Conservation (phyloP, 1,140 invertebrate species). For the Pseudomyrmex concolor region DNA sequence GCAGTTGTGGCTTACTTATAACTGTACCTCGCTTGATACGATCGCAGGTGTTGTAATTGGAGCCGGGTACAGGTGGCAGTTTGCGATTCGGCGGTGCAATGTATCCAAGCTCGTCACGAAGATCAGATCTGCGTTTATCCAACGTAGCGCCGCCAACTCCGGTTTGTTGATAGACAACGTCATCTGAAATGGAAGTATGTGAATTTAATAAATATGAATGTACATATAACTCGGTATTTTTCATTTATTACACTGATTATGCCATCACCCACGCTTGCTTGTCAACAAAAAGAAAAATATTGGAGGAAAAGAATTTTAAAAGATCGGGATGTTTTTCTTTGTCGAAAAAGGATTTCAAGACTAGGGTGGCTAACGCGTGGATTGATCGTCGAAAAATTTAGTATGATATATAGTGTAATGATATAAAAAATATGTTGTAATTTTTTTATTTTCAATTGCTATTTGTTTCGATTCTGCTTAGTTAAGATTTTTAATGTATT, state of each 20-base stretch:
- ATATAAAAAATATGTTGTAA: not conserved
- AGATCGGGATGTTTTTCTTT: not conserved
- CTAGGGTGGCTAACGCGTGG: conserved; percentile 62
- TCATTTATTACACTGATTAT: conserved; percentile 39
- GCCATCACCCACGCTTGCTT: conserved; percentile 59
- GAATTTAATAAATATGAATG: conserved; percentile 18
- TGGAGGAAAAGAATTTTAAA: not conserved
- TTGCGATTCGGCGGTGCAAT: conserved; percentile 96
- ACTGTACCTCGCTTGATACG: conserved; percentile 96
- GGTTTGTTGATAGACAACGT: conserved; percentile 95
- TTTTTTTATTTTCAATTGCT: not conserved
- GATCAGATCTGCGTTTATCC: conserved; percentile 93
- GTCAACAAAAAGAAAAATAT: conserved; percentile 20
- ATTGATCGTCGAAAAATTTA: conserved; percentile 58
- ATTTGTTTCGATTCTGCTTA: not conserved
- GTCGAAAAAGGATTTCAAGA: conserved; percentile 30
- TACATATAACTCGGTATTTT: not conserved
- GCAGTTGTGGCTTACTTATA: conserved; percentile 90
- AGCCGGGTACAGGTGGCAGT: conserved; percentile 95
- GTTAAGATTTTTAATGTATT: not conserved
- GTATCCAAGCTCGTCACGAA: conserved; percentile 95
- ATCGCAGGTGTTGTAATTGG: conserved; percentile 97
- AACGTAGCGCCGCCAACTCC: conserved; percentile 90
- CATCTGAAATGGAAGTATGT: conserved; percentile 87
- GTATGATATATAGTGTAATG: not conserved